Evolutionary conservation across 2,888 invertebrate genomes (phyloP).

Genomic region (Patella ulyssiponensis): DNA sequence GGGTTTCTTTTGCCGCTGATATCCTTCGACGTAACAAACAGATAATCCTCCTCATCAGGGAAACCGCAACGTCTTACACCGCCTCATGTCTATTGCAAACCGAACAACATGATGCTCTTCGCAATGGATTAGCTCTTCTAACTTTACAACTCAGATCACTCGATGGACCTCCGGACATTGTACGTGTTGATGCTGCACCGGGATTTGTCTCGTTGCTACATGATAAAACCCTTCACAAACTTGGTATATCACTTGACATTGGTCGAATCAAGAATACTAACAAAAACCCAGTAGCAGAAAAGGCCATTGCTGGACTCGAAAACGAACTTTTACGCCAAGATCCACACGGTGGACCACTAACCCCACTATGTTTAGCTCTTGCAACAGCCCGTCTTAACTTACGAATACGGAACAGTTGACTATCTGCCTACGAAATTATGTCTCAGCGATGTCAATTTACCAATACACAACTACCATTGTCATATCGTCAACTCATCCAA

Average conservation of each 20-base stretch:
- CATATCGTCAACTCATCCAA: neutral
- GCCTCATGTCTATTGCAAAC: slow-evolving; percentile 28
- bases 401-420: too few species aligned
- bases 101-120: slow-evolving; percentile 33
- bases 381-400: too few species aligned
- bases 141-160: slow-evolving; percentile 35
- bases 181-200: slow-evolving; percentile 45
- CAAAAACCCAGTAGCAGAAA: slow-evolving; percentile 52
- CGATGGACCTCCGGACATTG: slow-evolving; percentile 39
- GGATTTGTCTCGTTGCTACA: slow-evolving; percentile 15
- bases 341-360: slow-evolving; percentile 29
- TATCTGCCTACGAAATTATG: neutral
- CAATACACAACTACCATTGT: slow-evolving; percentile 8
- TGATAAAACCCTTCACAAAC: slow-evolving; percentile 30
- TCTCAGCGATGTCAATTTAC: slow-evolving; percentile 3
- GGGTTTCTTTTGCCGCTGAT: slow-evolving; percentile 33
- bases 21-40: slow-evolving; percentile 17
- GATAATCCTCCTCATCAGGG: slow-evolving; percentile 34
- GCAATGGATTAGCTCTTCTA: slow-evolving; percentile 28
- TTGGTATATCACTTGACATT: slow-evolving; percentile 37
- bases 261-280: slow-evolving; percentile 11
- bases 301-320: slow-evolving; percentile 47
- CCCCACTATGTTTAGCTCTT: slow-evolving; percentile 4
- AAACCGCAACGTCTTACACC: slow-evolving; percentile 38
- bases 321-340: slow-evolving; percentile 44